phyloP scores from a whole-genome alignment of 2,888 invertebrate species.

The Fragum fragum region DNA sequence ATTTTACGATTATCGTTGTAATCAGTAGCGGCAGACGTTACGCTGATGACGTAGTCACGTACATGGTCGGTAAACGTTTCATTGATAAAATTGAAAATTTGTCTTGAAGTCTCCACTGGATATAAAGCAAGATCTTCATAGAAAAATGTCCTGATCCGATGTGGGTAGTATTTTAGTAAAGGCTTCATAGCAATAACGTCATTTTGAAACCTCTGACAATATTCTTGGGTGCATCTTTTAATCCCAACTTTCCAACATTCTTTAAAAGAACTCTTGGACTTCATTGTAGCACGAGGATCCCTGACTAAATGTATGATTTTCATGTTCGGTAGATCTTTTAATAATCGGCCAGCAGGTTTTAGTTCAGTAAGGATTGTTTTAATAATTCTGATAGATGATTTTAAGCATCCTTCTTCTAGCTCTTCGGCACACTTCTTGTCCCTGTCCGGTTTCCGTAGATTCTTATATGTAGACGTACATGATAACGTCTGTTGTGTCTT shows the following conservation, averaged over 20 bases:
- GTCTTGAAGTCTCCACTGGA: constrained; percentile 54
- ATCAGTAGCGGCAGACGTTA: constrained; percentile 54
- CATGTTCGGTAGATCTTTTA: constrained; percentile 54
- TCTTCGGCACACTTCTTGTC: background rate
- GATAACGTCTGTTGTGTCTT: background rate
- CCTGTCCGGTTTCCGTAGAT: background rate
- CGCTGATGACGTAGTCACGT: constrained; percentile 46
- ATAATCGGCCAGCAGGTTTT: constrained; percentile 27
- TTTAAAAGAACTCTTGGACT: constrained; percentile 44
- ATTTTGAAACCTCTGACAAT: constrained; percentile 53
- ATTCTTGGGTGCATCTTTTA: constrained; percentile 21
- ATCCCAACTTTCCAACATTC: constrained; percentile 35
- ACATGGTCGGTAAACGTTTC: constrained; percentile 50
- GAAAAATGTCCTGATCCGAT: constrained; percentile 48
- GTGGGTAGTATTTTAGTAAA: constrained; percentile 46
- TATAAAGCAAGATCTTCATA: constrained; percentile 59
- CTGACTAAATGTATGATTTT: constrained; percentile 65
- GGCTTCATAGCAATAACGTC: constrained; percentile 46
- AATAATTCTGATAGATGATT: constrained; percentile 57
- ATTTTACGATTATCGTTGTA: constrained; percentile 42
- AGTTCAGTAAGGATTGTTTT: constrained; percentile 60
- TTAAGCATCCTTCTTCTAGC: constrained; percentile 28
- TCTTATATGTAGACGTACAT: background rate
- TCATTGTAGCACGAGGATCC: constrained; percentile 61
- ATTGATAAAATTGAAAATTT: constrained; percentile 57